Conservation (phyloP, 2,797 vertebrate genomes). For the Hephaestus fuliginosus region DNA sequence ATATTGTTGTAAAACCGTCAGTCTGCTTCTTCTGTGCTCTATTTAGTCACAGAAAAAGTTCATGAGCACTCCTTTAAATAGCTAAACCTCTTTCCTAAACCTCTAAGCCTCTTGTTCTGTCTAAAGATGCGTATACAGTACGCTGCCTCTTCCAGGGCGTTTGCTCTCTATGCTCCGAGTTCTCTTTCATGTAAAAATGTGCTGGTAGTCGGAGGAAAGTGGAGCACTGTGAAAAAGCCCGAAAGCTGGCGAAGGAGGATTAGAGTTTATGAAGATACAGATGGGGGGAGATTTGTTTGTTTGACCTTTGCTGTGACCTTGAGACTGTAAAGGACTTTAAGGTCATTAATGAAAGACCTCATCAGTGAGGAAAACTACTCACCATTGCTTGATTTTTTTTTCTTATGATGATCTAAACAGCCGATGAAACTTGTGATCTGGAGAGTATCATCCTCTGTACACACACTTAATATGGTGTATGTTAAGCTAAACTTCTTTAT, state of each 20-base stretch:
- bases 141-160: slow-evolving; percentile 4
- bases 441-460: not conserved
- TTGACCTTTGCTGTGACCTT: slow-evolving; percentile 6
- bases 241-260: slow-evolving; percentile 10
- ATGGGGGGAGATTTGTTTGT: slow-evolving; percentile 8
- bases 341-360: slow-evolving; percentile 2
- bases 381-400: not conserved
- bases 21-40: not conserved
- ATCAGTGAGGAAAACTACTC: not conserved
- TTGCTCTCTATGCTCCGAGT: slow-evolving; percentile 4
- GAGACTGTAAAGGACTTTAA: not conserved
- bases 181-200: slow-evolving; percentile 14
- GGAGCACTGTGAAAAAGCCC: not conserved
- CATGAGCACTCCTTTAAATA: slow-evolving; percentile 24
- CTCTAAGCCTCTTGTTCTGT: slow-evolving; percentile 41
- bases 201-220: not conserved
- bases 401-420: not conserved
- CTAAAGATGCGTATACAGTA: not conserved
- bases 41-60: slow-evolving; percentile 26
- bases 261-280: slow-evolving; percentile 24
- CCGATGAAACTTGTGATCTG: not conserved
- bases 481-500: not conserved
- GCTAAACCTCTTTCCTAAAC: slow-evolving; percentile 21
- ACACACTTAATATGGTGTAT: not conserved
- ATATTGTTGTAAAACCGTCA: slow-evolving; percentile 1